Percentiles rank a stretch among this genome's conserved stretches.
phyloP scores from a whole-genome alignment of 1,140 invertebrate species.

The Polypedilum pembai region DNA sequence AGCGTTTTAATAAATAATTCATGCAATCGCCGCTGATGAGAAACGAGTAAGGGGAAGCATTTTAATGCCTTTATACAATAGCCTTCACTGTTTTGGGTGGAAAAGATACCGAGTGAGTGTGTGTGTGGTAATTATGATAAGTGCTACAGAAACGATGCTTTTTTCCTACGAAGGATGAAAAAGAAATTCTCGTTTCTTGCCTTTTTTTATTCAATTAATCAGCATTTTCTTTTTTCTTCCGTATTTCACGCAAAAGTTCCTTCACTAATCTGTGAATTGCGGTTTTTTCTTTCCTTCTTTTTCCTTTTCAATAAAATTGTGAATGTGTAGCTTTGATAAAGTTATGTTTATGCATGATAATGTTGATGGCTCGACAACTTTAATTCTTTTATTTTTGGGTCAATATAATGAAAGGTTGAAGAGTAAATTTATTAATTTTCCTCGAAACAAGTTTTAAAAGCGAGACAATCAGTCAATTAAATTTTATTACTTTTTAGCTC shows the following conservation, averaged over 20 bases:
- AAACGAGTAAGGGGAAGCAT: neutral
- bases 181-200: neutral
- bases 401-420: too few species aligned
- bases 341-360: neutral
- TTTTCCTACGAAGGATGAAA: neutral
- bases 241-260: neutral
- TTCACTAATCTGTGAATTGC: conserved; percentile 17
- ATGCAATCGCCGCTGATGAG: conserved; percentile 1
- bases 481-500: too few species aligned
- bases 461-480: too few species aligned
- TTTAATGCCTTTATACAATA: neutral
- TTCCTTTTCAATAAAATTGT: neutral
- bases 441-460: too few species aligned
- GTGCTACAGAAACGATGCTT: neutral
- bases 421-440: too few species aligned
- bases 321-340: neutral
- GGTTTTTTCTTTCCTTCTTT: neutral
- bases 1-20: conserved; percentile 14
- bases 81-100: neutral
- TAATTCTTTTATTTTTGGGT: too few species aligned
- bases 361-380: neutral
- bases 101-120: neutral
- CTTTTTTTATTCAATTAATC: conserved; percentile 24
- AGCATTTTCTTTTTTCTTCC: neutral
- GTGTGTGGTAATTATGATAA: conserved; percentile 26